These are phyloP conservation scores for Maccullochella peelii DNA, from an alignment of 2,113 vertebrate genomes.

Conservation along the genomic window DNA sequence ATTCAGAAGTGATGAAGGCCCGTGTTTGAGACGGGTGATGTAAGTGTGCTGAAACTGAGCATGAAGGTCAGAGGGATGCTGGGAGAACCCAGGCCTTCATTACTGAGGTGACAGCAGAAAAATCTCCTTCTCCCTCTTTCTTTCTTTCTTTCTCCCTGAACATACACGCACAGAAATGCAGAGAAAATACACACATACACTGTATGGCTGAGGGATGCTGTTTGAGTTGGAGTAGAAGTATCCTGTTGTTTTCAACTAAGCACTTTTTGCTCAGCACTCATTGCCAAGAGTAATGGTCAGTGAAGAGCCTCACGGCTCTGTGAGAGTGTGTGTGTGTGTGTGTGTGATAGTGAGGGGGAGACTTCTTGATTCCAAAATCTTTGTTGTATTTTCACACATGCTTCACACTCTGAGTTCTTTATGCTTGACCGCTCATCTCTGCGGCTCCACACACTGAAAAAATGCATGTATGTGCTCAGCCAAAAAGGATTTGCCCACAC, in stretches of 20 bases:
- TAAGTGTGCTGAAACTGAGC: slow-evolving; percentile 73
- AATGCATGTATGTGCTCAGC: slow-evolving; percentile 28
- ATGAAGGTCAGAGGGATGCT: slow-evolving; percentile 72
- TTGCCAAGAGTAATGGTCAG: slow-evolving; percentile 73
- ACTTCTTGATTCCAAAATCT: slow-evolving; percentile 42
- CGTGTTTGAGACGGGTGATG: slow-evolving; percentile 67
- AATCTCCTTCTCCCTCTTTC: slow-evolving; percentile 31
- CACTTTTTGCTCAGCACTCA: slow-evolving; percentile 70
- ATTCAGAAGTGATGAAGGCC: slow-evolving; percentile 53
- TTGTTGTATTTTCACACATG: slow-evolving; percentile 29
- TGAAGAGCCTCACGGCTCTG: slow-evolving; percentile 60
- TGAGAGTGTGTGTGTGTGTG: slow-evolving; percentile 23
- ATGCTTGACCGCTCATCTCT: slow-evolving; percentile 30
- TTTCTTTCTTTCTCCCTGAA: slow-evolving; percentile 3
- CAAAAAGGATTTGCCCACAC: slow-evolving; percentile 12
- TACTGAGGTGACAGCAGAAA: slow-evolving; percentile 62
- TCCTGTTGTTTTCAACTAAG: slow-evolving; percentile 76
- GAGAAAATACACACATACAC: neutral
- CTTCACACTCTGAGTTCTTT: slow-evolving; percentile 26
- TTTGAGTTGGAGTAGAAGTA: slow-evolving; percentile 64
- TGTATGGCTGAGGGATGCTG: slow-evolving; percentile 64
- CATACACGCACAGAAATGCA: slow-evolving; percentile 12
- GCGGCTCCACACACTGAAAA: neutral
- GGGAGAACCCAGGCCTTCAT: slow-evolving; percentile 47
- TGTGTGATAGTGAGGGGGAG: slow-evolving; percentile 16